A percentile compares a stretch with the other conserved stretches of the same genome.
These are phyloP conservation scores for Sebastes kiyomatsui DNA, from an alignment of 2,797 vertebrate genomes.

Conservation along the genomic window DNA sequence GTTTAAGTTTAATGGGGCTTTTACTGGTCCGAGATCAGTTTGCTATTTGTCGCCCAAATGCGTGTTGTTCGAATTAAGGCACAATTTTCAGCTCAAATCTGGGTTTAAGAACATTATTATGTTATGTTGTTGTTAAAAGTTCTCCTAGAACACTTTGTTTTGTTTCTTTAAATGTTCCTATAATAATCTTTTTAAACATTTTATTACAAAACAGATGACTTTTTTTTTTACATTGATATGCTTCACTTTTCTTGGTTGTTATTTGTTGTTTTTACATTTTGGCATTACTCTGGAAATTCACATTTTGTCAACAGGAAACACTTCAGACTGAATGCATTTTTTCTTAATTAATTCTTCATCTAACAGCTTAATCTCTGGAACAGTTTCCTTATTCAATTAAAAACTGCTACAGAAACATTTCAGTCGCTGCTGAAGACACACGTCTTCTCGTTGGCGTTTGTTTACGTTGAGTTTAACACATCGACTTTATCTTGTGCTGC, in stretches of 20 bases:
- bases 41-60: neutral
- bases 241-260: neutral
- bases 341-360: neutral
- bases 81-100: neutral
- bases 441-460: neutral
- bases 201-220: neutral
- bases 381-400: neutral
- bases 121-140: neutral
- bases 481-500: neutral
- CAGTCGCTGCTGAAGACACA: no score
- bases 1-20: neutral
- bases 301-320: neutral
- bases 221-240: neutral
- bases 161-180: neutral
- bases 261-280: neutral
- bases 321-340: neutral
- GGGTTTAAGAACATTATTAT: neutral
- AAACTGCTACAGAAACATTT: neutral
- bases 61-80: neutral
- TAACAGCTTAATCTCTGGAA: neutral
- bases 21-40: neutral
- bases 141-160: neutral
- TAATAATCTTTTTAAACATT: neutral
- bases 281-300: neutral
- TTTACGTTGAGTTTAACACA: neutral